Conservation (phyloP, 2,797 vertebrate genomes). For the Sebastes trivittatus region DNA sequence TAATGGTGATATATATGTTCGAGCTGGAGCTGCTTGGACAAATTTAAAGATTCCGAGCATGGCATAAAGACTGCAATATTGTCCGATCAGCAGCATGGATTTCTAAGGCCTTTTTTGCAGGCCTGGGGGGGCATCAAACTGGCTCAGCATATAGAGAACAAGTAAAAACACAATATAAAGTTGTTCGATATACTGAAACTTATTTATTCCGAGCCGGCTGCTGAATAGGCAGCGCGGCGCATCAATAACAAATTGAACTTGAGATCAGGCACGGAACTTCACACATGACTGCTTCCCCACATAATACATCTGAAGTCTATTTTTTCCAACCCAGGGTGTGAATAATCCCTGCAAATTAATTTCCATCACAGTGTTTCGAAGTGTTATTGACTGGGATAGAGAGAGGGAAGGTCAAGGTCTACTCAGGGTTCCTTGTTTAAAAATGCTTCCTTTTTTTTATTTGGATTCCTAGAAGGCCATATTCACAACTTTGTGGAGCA, state of each 20-base stretch:
- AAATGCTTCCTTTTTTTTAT: constrained; percentile 18
- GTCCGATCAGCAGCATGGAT: constrained; percentile 32
- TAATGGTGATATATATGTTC: neutral
- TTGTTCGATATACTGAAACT: constrained; percentile 25
- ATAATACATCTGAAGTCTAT: constrained; percentile 52
- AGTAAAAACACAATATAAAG: constrained; percentile 36
- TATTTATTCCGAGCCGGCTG: constrained; percentile 23
- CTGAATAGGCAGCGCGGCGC: constrained; percentile 28
- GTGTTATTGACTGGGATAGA: constrained; percentile 26
- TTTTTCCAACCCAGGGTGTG: constrained; percentile 44
- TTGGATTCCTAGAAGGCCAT: constrained; percentile 47
- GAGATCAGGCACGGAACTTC: constrained; percentile 51
- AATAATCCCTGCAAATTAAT: constrained; percentile 61
- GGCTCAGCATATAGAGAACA: constrained; percentile 23
- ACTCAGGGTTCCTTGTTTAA: constrained; percentile 3
- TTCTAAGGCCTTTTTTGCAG: constrained; percentile 38
- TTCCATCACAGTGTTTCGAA: constrained; percentile 42
- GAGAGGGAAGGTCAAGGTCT: constrained; percentile 32
- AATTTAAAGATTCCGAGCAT: neutral
- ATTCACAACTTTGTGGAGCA: constrained; percentile 8
- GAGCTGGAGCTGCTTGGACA: constrained; percentile 6
- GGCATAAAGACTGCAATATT: constrained; percentile 4
- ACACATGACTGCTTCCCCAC: constrained; percentile 40
- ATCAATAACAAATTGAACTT: constrained; percentile 56
- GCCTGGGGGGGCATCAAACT: constrained; percentile 4